phyloP scores from a whole-genome alignment of 2,888 invertebrate genomes.

The Melipona beecheii region DNA sequence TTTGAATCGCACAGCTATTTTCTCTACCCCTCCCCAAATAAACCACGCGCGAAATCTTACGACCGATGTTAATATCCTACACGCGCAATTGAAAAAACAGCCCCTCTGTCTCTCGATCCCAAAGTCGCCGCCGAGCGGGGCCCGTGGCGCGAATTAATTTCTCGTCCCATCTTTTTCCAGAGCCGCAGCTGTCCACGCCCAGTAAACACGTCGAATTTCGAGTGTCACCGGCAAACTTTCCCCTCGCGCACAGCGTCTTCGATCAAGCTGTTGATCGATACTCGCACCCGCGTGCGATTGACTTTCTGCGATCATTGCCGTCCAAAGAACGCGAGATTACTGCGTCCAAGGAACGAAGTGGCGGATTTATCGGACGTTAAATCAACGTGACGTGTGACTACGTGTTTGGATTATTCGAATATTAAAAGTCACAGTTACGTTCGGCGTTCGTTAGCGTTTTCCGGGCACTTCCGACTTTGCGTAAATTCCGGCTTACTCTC shows the following conservation, averaged over 20 bases:
- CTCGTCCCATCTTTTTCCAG: background rate
- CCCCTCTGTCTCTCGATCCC: background rate
- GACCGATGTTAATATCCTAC: constrained; percentile 54
- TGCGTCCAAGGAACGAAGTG: background rate
- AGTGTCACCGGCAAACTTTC: constrained; percentile 11
- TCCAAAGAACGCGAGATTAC: background rate
- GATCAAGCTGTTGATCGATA: constrained; percentile 42
- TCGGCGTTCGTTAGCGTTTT: background rate
- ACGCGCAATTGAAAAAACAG: constrained; percentile 8
- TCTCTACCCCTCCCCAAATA: constrained; percentile 46
- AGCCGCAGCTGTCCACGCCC: background rate
- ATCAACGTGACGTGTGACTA: background rate
- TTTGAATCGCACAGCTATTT: constrained; percentile 53
- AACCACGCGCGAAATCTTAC: constrained; percentile 51
- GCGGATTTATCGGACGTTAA: background rate
- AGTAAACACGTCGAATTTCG: constrained; percentile 20
- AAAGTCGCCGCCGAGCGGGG: background rate
- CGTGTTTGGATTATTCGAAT: background rate
- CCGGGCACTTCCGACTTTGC: background rate
- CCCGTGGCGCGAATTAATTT: constrained; percentile 51
- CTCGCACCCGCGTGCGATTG: constrained; percentile 42
- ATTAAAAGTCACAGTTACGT: background rate
- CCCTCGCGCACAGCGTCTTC: constrained; percentile 24
- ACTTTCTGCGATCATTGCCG: constrained; percentile 28
- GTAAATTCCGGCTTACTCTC: background rate